Evolutionary conservation across 2,797 vertebrate species (phyloP).

Genomic region (Leptoclinus maculatus): DNA sequence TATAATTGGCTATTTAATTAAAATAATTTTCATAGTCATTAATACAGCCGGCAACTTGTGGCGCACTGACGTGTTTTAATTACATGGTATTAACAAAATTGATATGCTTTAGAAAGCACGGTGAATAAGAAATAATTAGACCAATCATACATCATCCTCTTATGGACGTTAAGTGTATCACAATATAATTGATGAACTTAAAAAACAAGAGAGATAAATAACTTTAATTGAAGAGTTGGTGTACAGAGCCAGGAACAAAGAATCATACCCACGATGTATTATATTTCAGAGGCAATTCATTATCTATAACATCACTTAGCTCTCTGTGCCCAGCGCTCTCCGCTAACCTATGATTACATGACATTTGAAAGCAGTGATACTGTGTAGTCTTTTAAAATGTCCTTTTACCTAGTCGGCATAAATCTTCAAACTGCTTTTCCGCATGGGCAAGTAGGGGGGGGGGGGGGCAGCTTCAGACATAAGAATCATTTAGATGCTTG

Average conservation of each 20-base stretch:
- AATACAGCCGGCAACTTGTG: conserved; percentile 99
- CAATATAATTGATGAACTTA: conserved; percentile 90
- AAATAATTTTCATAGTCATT: conserved; percentile 99
- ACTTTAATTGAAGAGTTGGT: conserved; percentile 88
- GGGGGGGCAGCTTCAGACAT: conserved; percentile 55
- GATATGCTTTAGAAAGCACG: conserved; percentile 99
- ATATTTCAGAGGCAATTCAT: conserved; percentile 83
- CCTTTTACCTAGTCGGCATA: conserved; percentile 78
- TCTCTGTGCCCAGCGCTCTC: conserved; percentile 71
- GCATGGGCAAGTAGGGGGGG: conserved; percentile 48
- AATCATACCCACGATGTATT: conserved; percentile 80
- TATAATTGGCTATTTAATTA: conserved; percentile 99
- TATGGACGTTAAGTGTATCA: conserved; percentile 91
- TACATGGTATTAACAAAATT: conserved; percentile 99
- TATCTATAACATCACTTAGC: conserved; percentile 81
- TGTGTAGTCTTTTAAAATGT: conserved; percentile 80
- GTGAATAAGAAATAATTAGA: conserved; percentile 99
- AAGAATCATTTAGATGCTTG: conserved; percentile 82
- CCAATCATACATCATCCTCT: conserved; percentile 99
- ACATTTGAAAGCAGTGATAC: conserved; percentile 82
- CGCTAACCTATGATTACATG: conserved; percentile 84
- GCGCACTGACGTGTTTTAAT: conserved; percentile 99
- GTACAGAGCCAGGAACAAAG: conserved; percentile 81
- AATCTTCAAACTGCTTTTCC: conserved; percentile 75
- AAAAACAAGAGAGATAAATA: conserved; percentile 88